These are phyloP conservation scores for Desmophyllum pertusum DNA, from an alignment of 92 coral and sea anemone species.

Conservation along the genomic window DNA sequence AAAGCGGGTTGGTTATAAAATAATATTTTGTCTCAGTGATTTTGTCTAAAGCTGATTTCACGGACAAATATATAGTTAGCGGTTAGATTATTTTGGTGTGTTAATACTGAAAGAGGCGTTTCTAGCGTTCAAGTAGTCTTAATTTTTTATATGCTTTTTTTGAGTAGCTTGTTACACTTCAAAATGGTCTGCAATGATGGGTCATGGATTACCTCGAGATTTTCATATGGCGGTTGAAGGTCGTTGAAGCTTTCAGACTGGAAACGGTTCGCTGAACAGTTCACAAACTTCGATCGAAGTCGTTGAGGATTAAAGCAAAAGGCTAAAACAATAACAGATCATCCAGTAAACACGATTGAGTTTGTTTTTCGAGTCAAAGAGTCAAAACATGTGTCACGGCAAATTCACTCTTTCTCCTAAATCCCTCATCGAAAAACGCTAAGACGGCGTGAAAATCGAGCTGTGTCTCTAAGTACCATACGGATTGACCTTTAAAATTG, in stretches of 20 bases:
- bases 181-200: no score
- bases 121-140: not conserved
- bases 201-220: not conserved
- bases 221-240: not conserved
- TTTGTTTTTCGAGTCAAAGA: conserved; percentile 20
- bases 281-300: not conserved
- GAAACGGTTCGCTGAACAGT: not conserved
- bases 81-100: not conserved
- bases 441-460: not conserved
- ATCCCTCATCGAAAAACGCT: not conserved
- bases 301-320: not conserved
- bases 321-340: conserved; percentile 29
- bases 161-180: not conserved
- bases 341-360: conserved; percentile 21
- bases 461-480: not conserved
- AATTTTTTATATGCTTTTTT: not conserved
- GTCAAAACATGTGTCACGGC: no score
- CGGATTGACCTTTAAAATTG: not conserved
- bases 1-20: conserved; percentile 3
- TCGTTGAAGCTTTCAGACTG: conserved; percentile 8
- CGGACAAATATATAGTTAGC: conserved; percentile 17
- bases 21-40: conserved; percentile 33
- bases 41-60: conserved; percentile 41
- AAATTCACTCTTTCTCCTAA: conserved; percentile 1
- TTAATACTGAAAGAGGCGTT: conserved; percentile 8